Conservation (phyloP, 2,113 vertebrate genomes). For the Carlito syrichta region DNA sequence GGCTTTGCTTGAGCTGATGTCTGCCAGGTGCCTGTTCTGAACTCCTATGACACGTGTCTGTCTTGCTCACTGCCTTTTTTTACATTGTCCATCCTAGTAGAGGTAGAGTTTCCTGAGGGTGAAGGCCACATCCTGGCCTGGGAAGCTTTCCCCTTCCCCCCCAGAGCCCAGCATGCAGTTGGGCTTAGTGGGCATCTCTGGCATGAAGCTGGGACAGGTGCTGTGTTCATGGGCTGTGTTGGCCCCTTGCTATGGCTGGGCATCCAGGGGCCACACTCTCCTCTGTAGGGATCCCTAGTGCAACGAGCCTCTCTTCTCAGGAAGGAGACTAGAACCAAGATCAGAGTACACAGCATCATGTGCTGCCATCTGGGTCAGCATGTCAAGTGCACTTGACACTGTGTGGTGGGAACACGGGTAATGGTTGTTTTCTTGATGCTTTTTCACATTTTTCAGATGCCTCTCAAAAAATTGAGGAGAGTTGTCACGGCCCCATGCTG, state of each 20-base stretch:
- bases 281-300: neutral
- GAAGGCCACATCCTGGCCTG: neutral
- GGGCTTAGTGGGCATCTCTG: neutral
- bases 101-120: neutral
- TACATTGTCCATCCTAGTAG: neutral
- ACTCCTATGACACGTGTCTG: neutral
- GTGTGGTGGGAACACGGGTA: neutral
- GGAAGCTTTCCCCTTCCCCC: neutral
- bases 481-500: neutral
- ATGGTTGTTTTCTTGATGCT: neutral
- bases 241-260: neutral
- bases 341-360: neutral
- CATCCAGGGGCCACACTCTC: neutral
- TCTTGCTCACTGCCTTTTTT: neutral
- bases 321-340: neutral
- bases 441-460: neutral
- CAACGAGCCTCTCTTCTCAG: neutral
- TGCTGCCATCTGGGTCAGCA: neutral
- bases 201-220: neutral
- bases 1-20: neutral
- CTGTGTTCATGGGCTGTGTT: neutral
- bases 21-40: neutral
- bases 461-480: neutral
- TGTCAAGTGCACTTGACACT: neutral
- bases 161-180: too few relatives aligned